Evolutionary conservation across 2,113 vertebrate species (phyloP), one percentile per base, ranked within the genome.

Genomic region (Thunnus thynnus): DNA sequence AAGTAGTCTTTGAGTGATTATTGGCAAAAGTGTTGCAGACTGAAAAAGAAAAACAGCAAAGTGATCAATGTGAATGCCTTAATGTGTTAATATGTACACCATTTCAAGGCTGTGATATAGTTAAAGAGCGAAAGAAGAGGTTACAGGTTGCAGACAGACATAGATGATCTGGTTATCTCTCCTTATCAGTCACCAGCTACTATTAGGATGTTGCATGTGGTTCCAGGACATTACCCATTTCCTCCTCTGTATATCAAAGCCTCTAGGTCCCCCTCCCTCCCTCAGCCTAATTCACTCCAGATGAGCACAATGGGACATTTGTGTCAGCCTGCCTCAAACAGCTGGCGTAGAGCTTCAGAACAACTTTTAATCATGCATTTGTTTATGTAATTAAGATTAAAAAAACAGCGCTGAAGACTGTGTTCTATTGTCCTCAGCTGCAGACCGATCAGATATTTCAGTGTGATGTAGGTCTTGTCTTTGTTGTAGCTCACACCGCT

Each of bases 201-300:
- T 92, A 90, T 93, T 92, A 91, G 89, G 89, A 91, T 88, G 80
- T 88, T 89, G 88, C 84, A 91, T 92, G 92, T 88, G 89, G 90
- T 93, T 93, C 87, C 86, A 92, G 91, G 89, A 93, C 94, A 89
- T 94, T 92, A 92, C 87, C 91, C 93, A 93, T 93, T 93, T 94
- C 91, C 94, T 93, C 82, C 87, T 87, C 89, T 93, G 92, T 91
- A 92, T 93, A 92, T 93, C 90, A 93, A 91, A 93, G 92, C 83
- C 82, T 85, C 18, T 2, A 83, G 69, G 64, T 73, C 81, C 80
- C 78, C 84, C 76, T 57, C 80, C 89, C 64, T 82, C 73, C 74
- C 27, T 27, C 54, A 48, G 51, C 64, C 84, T 93, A 94, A 94
- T 94, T 92, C 83, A 83, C 78, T 93, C 91, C 93, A 93, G 92